Evolutionary conservation across 2,797 vertebrate genomes (phyloP).

Genomic region (Limnodromus scolopaceus): DNA sequence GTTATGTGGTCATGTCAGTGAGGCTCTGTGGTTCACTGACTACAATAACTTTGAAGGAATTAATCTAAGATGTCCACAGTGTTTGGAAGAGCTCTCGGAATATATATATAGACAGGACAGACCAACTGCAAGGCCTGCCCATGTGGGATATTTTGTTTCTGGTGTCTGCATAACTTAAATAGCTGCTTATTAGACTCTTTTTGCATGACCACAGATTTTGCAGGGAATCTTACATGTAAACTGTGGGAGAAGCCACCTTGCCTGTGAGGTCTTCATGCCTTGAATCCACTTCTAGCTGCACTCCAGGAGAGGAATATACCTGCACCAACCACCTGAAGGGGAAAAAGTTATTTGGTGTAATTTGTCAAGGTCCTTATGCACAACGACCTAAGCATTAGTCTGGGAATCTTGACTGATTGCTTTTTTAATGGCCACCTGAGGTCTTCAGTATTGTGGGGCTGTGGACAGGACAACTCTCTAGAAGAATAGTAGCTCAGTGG

Average conservation of each 20-base stretch:
- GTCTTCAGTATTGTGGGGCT: neutral
- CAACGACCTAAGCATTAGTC: accelerated
- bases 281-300: neutral
- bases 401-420: neutral
- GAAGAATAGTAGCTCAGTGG: neutral
- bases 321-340: neutral
- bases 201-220: neutral
- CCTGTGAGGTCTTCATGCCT: neutral
- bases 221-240: neutral
- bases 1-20: neutral
- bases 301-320: neutral
- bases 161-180: neutral
- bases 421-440: neutral
- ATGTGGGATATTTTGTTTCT: neutral
- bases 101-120: neutral
- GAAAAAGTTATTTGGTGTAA: neutral
- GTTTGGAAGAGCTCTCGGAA: constrained; percentile 7
- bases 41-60: neutral
- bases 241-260: neutral
- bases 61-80: neutral
- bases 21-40: constrained; percentile 26
- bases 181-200: neutral
- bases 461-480: neutral
- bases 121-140: neutral
- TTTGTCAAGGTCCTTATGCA: neutral